phyloP scores from a whole-genome alignment of 1,140 invertebrate genomes.

The Nylanderia fulva region DNA sequence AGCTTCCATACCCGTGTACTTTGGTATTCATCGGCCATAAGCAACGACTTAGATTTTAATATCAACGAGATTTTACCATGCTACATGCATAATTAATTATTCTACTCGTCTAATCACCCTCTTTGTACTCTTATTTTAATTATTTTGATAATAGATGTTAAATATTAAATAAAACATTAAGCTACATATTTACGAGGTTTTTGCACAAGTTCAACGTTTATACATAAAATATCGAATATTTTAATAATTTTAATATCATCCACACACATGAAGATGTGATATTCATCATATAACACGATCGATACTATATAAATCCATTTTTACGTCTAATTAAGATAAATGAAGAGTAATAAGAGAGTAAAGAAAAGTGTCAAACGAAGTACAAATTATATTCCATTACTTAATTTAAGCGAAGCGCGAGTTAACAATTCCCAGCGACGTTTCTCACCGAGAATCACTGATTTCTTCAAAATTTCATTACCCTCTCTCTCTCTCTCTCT shows the following conservation, averaged over 20 bases:
- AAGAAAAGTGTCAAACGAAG: constrained; percentile 25
- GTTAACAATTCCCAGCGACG: constrained; percentile 45
- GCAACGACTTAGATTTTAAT: constrained; percentile 35
- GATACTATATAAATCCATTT: constrained; percentile 4
- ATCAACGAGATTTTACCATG: constrained; percentile 1
- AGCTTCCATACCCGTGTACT: neutral
- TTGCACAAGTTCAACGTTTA: no score
- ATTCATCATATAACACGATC: neutral
- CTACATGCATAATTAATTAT: neutral
- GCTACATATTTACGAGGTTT: neutral
- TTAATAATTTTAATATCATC: constrained; percentile 18
- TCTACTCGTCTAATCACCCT: no score
- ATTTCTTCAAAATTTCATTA: constrained; percentile 60
- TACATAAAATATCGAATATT: neutral
- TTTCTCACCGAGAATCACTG: constrained; percentile 29
- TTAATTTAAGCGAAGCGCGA: constrained; percentile 50
- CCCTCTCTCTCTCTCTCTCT: constrained; percentile 18
- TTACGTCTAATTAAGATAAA: constrained; percentile 40
- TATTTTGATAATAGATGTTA: neutral
- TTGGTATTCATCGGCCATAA: constrained; percentile 34
- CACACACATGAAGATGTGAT: no score
- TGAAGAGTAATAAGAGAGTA: constrained; percentile 15
- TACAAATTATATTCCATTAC: constrained; percentile 56
- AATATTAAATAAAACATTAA: neutral
- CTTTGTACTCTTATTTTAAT: neutral